Base-by-base conservation (phyloP, 1,140 invertebrate species). In the Phortica variegata region DNA sequence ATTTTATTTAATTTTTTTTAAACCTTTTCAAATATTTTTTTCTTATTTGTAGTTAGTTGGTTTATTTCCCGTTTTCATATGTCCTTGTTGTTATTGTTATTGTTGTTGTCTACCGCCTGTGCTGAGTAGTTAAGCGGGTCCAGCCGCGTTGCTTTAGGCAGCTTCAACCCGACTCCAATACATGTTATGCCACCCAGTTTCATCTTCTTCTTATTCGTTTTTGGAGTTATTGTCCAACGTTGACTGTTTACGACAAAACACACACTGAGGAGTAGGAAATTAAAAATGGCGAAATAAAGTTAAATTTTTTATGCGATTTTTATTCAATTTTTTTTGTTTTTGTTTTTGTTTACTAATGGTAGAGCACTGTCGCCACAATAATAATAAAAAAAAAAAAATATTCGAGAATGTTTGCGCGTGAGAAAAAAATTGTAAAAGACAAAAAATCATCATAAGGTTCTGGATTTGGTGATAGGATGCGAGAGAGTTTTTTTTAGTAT, bases 251-350 rank as follows among this genome's bases (percentile, higher is more conserved):
- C 62, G 65, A 65, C 70, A 69, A n/a, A 73, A 68, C 73, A 71
- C 52, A 44, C 70, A 58, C 58, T 41, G 58, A 66, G 70, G 70
- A 73, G 70, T 73, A 73, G 70, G 70, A 73, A 73, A 73, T 73
- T 73, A 73, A 73, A 73, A 73, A 73, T 73, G 70, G 70, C 61
- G 65, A 73, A 73, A 73, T 73, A 70, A 73, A 73, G 66, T 73
- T 73, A 68, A 61, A 70, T 68, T 68, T 68, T 68, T 68, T 68
- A 68, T 68, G 63, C n/a, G n/a, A n/a, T n/a, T n/a, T n/a, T n/a
- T n/a, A n/a, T 8, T n/a, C n/a, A 8, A 9, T 8, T 8, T 31
- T 31, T n/a, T 31, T n/a, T 8, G n/a, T 31, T 31, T n/a, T 31
- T 31, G 29, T 8, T n/a, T 31, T n/a, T 31, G 29, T 8, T 31